A percentile compares a stretch with the other conserved stretches of the same genome.
These are phyloP conservation scores for Serripes groenlandicus DNA, from an alignment of 2,888 invertebrate genomes.

Conservation along the genomic window DNA sequence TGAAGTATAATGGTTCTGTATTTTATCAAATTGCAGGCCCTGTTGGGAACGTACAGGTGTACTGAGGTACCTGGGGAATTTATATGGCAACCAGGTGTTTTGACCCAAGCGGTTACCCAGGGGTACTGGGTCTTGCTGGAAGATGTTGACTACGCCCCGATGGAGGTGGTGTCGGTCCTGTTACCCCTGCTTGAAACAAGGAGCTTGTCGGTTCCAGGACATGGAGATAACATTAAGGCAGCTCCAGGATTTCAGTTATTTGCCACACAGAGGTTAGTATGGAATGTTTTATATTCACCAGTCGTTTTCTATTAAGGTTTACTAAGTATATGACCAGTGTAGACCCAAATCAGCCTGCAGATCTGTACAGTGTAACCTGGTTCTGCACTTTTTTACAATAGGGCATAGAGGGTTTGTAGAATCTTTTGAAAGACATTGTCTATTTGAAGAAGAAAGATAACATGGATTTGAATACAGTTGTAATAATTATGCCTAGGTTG, in stretches of 20 bases:
- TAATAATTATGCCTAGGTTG: no score
- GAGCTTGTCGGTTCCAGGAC: constrained; percentile 94
- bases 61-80: constrained; percentile 99
- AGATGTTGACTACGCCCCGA: constrained; percentile 97
- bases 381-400: no score
- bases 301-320: no score
- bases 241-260: constrained; percentile 96
- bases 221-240: constrained; percentile 93
- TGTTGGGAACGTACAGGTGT: constrained; percentile 97
- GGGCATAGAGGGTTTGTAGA: no score
- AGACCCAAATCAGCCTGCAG: no score
- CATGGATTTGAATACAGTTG: no score
- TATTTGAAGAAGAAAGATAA: no score
- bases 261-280: constrained; percentile 92
- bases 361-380: no score
- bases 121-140: constrained; percentile 95
- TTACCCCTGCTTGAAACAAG: constrained; percentile 94
- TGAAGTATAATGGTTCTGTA: no score
- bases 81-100: constrained; percentile 97
- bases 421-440: no score
- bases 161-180: constrained; percentile 96
- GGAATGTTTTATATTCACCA: no score
- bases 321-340: no score
- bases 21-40: constrained; percentile 87
- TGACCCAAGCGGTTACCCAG: constrained; percentile 90